Evolutionary conservation across 2,113 vertebrate genomes (phyloP), one percentile per base, ranked within the genome.

Genomic region (Serilophus lunatus): DNA sequence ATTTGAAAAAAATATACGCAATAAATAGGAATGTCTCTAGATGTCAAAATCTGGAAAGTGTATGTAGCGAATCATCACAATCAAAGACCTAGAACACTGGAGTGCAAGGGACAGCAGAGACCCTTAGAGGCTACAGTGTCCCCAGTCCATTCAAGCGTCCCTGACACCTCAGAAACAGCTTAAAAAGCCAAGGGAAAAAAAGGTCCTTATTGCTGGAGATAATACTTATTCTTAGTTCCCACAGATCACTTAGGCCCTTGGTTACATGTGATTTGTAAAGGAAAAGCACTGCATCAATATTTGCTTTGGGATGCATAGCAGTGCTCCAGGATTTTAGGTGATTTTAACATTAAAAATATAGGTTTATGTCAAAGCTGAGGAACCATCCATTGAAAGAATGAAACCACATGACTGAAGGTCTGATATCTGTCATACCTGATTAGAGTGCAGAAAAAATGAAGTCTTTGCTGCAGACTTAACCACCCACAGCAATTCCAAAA

Each of bases 121-220:
- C 25, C 12, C 18, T 54, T 85, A 29, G 0, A 1, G 53, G 19
- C 22, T 63, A 18, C 7, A 1, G 8, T 12, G 13, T n/a, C 16
- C 24, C 59, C 29, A 49, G 22, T 72, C 45, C 31, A 19, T 9
- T 81, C 36, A 57, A 38, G 23, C 14, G 7, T 22, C 13, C 28
- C 19, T 59, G 33, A 22, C 35, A 68, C 16, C 1, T 23, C 23
- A 79, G 63, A 60, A 90, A 44, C 8, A 65, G 10, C 24, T 49
- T 31, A 26, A 81, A 56, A 1, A 65, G 29, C 7, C 71, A 20
- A 83, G 13, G 36, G 23, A 4, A 5, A 25, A 69, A 28, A 23
- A 14, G 14, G 19, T 47, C 47, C 29, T 60, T 53, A 33, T 36
- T 45, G 64, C 10, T 45, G 3, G 23, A 18, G 13, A 16, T 47